Conservation (phyloP, 2,113 vertebrate species). For the Calyptomena viridis region DNA sequence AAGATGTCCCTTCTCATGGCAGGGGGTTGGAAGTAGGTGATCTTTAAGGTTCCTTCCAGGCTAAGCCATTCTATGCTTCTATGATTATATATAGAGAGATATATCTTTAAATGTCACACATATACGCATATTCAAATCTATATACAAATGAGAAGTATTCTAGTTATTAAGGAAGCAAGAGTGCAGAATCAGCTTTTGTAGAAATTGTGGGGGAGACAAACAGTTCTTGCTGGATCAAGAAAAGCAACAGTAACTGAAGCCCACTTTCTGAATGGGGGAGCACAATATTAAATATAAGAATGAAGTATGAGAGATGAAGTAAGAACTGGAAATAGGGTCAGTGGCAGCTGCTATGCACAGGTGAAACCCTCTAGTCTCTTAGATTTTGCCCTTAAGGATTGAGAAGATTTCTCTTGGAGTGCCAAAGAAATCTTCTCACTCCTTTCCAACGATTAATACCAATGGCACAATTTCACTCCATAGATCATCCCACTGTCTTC, state of each 20-base stretch:
- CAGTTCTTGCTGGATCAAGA: not conserved
- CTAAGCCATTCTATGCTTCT: not conserved
- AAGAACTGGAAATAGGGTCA: not conserved
- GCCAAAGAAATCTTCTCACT: not conserved
- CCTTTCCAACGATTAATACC: not conserved
- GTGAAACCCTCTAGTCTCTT: not conserved
- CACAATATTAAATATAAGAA: not conserved
- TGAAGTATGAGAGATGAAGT: not conserved
- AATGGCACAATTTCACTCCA: not conserved
- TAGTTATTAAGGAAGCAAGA: not conserved
- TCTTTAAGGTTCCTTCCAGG: not conserved
- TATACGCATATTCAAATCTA: not conserved
- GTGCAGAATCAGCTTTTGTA: not conserved
- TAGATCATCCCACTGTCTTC: not conserved
- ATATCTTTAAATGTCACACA: not conserved
- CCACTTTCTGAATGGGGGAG: not conserved
- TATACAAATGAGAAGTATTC: not conserved
- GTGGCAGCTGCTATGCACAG: not conserved
- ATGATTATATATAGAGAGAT: not conserved
- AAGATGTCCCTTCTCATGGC: not conserved
- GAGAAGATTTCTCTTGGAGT: not conserved
- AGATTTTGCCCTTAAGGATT: not conserved
- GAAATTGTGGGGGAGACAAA: not conserved
- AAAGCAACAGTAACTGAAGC: not conserved
- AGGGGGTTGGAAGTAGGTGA: not conserved